Base-by-base conservation (phyloP, 2,797 vertebrate species). In the Vireo griseus region DNA sequence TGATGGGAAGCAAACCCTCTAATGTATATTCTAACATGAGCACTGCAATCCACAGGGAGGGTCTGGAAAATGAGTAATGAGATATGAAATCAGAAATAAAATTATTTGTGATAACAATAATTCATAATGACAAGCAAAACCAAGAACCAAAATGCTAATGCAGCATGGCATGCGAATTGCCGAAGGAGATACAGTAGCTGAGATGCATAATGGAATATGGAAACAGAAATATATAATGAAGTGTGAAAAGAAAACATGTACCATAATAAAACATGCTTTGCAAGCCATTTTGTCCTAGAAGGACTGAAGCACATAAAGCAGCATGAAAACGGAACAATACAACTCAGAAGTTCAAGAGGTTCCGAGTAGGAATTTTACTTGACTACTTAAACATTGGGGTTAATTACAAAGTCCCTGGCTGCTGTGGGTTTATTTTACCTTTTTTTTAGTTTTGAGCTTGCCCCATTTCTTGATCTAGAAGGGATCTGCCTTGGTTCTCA, bases 11-110 rank as follows among this genome's bases (percentile, higher is more conserved):
- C 1, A 87, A 90, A 21, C 42, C 11, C 31, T 33, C 10, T 7
- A 9, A 33, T 42, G 14, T 45, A 69, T 28, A 33, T 11, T 69
- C 33, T 16, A 63, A 81, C 44, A 16, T 12, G 28, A 88, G 35
- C 40, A 40, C 37, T 58, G 58, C 90, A 86, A 93, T 40, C 48
- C 62, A 73, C 31, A 55, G 20, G 48, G 48, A 93, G 13, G 37
- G 35, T 73, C 77, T 85, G 57, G 71, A 76, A 91, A 85, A 87
- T 33, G 35, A 85, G 40, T 85, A 81, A 87, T 66, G 81, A 82
- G 81, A 89, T 42, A 54, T 93, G 84, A 94, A 93, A 92, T 73
- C 91, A 87, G 67, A 87, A 94, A 52, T 75, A 73, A 79, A 92
- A 85, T 92, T 0, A 82, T 91, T 82, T 81, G 33, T 42, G 63